Conservation (phyloP, 2,113 vertebrate genomes). For the Micronycteris hirsuta region DNA sequence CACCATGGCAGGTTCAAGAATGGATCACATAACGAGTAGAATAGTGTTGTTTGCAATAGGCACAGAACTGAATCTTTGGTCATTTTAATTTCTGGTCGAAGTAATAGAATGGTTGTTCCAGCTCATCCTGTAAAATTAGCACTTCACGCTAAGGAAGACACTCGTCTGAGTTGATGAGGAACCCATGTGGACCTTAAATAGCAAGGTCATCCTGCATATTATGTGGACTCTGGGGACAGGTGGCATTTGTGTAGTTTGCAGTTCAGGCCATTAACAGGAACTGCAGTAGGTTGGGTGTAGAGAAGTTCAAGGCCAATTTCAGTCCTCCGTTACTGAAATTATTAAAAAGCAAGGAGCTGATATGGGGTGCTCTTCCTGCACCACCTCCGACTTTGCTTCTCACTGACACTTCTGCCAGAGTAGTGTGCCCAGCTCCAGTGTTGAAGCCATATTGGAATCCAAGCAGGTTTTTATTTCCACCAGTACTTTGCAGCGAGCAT, state of each 20-base stretch:
- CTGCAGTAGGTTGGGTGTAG: background rate
- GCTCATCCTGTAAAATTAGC: background rate
- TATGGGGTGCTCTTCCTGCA: background rate
- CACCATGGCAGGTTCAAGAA: background rate
- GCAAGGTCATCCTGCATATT: background rate
- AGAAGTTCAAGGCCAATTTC: background rate
- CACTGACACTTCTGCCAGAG: background rate
- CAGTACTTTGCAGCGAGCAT: background rate
- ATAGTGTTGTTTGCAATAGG: background rate
- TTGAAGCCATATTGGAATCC: background rate
- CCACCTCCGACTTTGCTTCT: background rate
- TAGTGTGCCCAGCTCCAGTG: background rate
- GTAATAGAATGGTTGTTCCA: background rate
- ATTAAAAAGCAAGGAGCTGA: background rate
- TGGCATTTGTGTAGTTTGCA: background rate
- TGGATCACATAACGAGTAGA: background rate
- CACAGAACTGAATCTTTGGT: background rate
- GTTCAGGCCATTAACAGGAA: background rate
- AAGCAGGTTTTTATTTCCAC: background rate
- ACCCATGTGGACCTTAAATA: background rate
- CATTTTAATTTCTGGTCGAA: constrained; percentile 14
- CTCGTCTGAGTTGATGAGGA: background rate
- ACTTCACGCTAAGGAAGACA: background rate
- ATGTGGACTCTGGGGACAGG: background rate
- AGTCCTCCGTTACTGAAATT: background rate